A percentile compares a stretch with the other conserved stretches of the same genome.
phyloP scores from a whole-genome alignment of 2,888 invertebrate genomes.

The Sympetrum striolatum region DNA sequence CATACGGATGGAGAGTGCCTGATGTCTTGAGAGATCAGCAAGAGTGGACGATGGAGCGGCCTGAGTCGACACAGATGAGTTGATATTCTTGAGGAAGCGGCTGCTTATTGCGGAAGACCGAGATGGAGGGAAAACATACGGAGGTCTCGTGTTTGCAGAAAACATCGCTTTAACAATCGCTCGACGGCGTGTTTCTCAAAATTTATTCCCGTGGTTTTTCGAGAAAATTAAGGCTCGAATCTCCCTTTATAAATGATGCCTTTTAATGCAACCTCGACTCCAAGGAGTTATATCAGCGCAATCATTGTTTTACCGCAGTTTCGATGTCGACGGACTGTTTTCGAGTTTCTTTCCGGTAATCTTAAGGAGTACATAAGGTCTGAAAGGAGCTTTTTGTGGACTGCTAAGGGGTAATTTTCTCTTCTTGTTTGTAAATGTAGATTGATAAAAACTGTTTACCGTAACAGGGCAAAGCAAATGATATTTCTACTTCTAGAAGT shows the following conservation, averaged over 20 bases:
- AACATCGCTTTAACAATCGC: background rate
- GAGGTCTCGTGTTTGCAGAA: background rate
- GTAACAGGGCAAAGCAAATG: too few species aligned
- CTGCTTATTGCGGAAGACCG: background rate
- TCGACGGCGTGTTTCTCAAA: background rate
- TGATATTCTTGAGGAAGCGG: background rate
- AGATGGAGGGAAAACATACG: background rate
- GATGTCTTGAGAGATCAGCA: background rate
- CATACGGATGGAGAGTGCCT: background rate
- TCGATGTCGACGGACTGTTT: too few species aligned
- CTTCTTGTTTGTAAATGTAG: too few species aligned
- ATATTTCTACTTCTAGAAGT: too few species aligned
- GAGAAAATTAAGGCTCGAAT: background rate
- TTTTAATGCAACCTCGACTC: background rate
- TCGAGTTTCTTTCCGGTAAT: too few species aligned
- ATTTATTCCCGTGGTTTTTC: background rate
- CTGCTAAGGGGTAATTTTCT: too few species aligned
- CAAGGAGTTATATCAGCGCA: background rate
- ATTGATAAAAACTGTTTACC: too few species aligned
- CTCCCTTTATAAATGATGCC: background rate
- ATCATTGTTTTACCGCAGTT: background rate
- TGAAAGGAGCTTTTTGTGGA: too few species aligned
- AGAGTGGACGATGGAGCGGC: background rate
- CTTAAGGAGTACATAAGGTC: too few species aligned
- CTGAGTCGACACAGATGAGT: background rate